Evolutionary conservation across 2,113 vertebrate species (phyloP).

Genomic region (Nestor notabilis): DNA sequence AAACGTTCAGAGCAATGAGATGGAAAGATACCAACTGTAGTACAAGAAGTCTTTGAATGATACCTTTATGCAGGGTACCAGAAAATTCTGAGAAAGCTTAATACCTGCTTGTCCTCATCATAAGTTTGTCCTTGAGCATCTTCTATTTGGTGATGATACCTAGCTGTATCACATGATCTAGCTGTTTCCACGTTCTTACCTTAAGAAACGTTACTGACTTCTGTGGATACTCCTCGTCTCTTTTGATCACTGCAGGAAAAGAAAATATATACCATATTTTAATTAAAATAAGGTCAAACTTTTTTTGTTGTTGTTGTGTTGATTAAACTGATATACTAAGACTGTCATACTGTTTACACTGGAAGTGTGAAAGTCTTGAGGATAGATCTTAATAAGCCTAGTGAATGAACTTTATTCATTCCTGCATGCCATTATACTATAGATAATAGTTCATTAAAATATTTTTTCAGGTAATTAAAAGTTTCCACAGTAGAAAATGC

Average conservation of each 20-base stretch:
- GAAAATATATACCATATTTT: not conserved
- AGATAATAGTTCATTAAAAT: not conserved
- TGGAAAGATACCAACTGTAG: not conserved
- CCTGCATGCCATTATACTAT: not conserved
- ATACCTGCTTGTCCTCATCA: not conserved
- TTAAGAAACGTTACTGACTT: not conserved
- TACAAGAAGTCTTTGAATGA: not conserved
- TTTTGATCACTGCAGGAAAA: not conserved
- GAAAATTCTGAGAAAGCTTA: not conserved
- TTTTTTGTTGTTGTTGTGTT: not conserved
- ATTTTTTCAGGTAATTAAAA: not conserved
- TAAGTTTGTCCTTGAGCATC: not conserved
- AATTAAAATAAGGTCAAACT: not conserved
- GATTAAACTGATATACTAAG: not conserved
- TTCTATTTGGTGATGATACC: not conserved
- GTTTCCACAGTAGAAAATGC: not conserved
- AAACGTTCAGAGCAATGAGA: not conserved
- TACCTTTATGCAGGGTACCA: not conserved
- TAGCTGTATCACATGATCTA: not conserved
- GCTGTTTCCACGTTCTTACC: rapidly evolving
- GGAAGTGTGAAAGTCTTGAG: not conserved
- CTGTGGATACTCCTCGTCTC: not conserved
- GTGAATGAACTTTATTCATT: not conserved
- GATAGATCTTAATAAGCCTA: not conserved
- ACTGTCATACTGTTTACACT: not conserved